phyloP scores from a whole-genome alignment of 64 coral and sea anemone species.

The Astreopora myriophthalma region DNA sequence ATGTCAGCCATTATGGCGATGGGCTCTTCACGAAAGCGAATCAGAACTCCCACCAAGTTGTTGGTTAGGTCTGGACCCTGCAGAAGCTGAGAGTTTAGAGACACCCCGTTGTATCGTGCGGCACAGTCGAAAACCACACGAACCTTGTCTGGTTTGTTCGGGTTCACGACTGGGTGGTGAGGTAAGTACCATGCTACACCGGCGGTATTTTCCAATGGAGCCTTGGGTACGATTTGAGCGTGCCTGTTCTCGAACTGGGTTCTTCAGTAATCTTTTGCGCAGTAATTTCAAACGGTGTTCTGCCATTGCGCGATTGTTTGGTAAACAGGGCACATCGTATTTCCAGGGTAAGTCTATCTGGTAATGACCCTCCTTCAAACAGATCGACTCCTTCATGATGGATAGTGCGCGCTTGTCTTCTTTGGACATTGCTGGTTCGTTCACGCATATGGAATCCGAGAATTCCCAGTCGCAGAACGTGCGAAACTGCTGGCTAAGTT shows the following conservation, averaged over 20 bases:
- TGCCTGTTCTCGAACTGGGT: constrained; percentile 32
- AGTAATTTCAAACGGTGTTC: constrained; percentile 1
- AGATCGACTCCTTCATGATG: constrained; percentile 25
- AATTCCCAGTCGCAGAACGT: constrained; percentile 54
- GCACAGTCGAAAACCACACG: constrained; percentile 63
- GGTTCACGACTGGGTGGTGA: constrained; percentile 61
- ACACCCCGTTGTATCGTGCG: background rate
- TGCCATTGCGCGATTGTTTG: constrained; percentile 50
- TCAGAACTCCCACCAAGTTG: constrained; percentile 14
- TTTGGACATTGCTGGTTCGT: background rate
- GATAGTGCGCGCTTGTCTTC: constrained; percentile 47
- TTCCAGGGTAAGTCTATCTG: constrained; percentile 40
- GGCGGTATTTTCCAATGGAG: background rate
- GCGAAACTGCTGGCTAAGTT: constrained; percentile 41
- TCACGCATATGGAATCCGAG: constrained; percentile 13
- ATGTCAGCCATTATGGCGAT: constrained; percentile 36
- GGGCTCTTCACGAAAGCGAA: constrained; percentile 12
- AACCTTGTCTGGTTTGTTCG: constrained; percentile 61
- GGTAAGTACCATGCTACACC: constrained; percentile 37
- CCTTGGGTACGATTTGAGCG: background rate
- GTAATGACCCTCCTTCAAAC: constrained; percentile 40
- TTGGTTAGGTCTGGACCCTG: constrained; percentile 60
- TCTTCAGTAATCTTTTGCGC: background rate
- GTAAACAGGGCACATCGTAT: background rate
- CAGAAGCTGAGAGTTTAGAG: constrained; percentile 17